These are phyloP conservation scores for Otocyon megalotis DNA, from an alignment of 2,113 vertebrate genomes.

Conservation along the genomic window DNA sequence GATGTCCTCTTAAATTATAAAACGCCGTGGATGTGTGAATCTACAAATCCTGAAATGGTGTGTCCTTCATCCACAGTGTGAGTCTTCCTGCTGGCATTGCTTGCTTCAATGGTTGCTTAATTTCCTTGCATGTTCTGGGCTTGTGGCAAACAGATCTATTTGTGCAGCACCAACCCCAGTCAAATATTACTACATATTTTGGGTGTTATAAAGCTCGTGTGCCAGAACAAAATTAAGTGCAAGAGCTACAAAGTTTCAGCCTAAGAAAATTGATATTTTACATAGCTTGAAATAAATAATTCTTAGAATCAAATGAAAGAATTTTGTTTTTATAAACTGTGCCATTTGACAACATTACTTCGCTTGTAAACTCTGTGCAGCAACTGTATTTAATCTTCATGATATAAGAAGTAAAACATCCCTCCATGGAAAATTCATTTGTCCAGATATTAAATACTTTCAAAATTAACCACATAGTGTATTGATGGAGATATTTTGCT, in stretches of 20 bases:
- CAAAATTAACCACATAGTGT: neutral
- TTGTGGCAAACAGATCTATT: neutral
- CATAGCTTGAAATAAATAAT: constrained; percentile 6
- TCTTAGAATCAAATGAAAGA: neutral
- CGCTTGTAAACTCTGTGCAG: neutral
- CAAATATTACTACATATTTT: neutral
- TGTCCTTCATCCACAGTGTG: neutral
- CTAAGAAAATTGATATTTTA: neutral
- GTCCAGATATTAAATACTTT: neutral
- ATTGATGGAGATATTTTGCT: neutral
- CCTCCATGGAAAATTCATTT: neutral
- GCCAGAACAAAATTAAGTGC: neutral
- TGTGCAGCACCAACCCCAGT: neutral
- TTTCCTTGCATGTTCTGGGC: neutral
- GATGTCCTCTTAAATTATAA: neutral
- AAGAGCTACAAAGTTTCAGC: neutral
- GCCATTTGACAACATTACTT: constrained; percentile 1
- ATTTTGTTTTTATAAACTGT: constrained; percentile 3
- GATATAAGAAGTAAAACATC: neutral
- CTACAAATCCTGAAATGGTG: rapidly evolving
- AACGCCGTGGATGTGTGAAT: neutral
- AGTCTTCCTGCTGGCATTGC: neutral
- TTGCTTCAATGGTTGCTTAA: neutral
- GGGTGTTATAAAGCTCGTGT: neutral
- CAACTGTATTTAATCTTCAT: neutral